phyloP scores from a whole-genome alignment of 2,797 vertebrate genomes.

The Diglossa cyanea region DNA sequence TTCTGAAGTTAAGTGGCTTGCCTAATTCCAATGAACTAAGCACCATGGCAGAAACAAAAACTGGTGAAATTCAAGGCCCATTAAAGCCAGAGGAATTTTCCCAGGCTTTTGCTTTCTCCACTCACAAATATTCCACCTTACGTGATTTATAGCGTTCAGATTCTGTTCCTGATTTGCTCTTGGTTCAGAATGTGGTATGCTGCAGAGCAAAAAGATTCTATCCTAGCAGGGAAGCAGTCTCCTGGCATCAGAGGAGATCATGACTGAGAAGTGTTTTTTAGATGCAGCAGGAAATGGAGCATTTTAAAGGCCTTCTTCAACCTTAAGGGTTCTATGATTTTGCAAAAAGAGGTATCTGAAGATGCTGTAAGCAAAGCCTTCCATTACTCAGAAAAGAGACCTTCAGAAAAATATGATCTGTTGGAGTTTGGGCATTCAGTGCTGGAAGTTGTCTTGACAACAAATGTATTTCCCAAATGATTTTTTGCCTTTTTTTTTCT shows the following conservation, averaged over 20 bases:
- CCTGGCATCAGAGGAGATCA: background rate
- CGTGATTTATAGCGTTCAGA: background rate
- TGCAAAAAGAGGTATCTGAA: background rate
- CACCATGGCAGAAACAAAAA: background rate
- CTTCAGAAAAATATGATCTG: background rate
- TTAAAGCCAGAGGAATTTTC: slow-evolving; percentile 42
- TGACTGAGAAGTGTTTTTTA: background rate
- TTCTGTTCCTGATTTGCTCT: background rate
- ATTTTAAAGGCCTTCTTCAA: background rate
- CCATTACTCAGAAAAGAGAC: background rate
- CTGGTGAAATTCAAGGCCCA: slow-evolving; percentile 28
- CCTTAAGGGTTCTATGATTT: background rate
- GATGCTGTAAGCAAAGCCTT: background rate
- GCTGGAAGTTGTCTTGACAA: background rate
- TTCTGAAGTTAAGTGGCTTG: background rate
- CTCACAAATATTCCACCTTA: background rate
- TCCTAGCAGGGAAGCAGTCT: background rate
- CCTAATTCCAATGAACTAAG: slow-evolving; percentile 3
- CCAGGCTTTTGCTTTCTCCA: background rate
- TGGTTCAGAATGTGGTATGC: background rate
- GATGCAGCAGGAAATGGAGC: background rate
- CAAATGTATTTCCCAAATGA: background rate
- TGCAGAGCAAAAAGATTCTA: background rate
- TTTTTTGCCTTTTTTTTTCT: background rate
- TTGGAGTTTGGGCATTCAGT: background rate